Percentiles rank a stretch among this genome's conserved stretches.
Evolutionary conservation across 2,888 invertebrate species (phyloP).

Genomic region (Entomobrya multifasciata): DNA sequence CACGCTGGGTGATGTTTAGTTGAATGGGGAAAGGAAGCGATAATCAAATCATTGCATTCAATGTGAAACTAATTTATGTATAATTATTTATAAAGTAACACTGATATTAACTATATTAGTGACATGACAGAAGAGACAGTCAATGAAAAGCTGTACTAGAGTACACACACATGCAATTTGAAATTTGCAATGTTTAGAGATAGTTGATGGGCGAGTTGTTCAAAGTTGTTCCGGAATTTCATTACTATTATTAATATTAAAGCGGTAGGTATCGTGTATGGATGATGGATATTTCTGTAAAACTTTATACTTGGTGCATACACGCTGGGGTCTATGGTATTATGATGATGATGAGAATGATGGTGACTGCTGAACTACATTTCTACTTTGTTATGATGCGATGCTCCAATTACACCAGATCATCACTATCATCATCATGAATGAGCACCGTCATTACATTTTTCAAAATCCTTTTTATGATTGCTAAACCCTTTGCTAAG

Average conservation of each 20-base stretch:
- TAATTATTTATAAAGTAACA: slow-evolving; percentile 12
- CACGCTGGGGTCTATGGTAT: neutral
- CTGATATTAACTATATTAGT: neutral
- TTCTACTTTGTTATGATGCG: slow-evolving; percentile 55
- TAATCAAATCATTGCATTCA: slow-evolving; percentile 38
- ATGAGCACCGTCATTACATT: slow-evolving; percentile 2
- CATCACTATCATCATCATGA: slow-evolving; percentile 40
- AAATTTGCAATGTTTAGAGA: neutral
- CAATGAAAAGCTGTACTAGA: slow-evolving; percentile 15
- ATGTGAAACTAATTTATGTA: slow-evolving; percentile 40
- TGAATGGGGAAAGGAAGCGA: slow-evolving; percentile 50
- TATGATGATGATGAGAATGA: neutral
- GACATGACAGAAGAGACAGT: neutral
- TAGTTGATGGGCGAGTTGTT: slow-evolving; percentile 26
- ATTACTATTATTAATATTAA: neutral
- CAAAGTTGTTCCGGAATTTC: neutral
- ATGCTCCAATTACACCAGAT: slow-evolving; percentile 57
- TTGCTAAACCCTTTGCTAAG: slow-evolving; percentile 8
- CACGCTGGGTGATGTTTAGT: neutral
- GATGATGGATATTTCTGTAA: slow-evolving; percentile 7
- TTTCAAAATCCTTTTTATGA: slow-evolving; percentile 10
- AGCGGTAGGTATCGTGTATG: too few species aligned
- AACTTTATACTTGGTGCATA: too few species aligned
- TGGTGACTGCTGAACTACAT: slow-evolving; percentile 50
- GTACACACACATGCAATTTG: neutral